These are phyloP conservation scores for Cyclargus thomasi DNA, from an alignment of 1,140 invertebrate species.

Conservation along the genomic window DNA sequence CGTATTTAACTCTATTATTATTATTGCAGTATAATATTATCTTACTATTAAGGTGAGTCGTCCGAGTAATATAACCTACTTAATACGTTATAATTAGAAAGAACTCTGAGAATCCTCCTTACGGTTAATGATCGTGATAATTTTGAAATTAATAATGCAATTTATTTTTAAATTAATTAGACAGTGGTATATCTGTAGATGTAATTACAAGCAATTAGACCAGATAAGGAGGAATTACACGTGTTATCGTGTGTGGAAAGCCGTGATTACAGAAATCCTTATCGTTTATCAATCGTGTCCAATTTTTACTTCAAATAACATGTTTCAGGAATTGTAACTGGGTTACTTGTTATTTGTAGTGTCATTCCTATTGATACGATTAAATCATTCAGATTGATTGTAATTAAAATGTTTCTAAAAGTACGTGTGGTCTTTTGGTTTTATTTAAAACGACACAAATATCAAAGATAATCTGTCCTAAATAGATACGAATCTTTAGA, in stretches of 20 bases:
- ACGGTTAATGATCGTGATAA: not conserved
- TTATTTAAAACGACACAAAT: no score
- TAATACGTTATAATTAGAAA: no score
- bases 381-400: no score
- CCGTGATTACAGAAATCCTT: slow-evolving; percentile 55
- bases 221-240: slow-evolving; percentile 49
- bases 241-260: slow-evolving; percentile 46
- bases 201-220: slow-evolving; percentile 51
- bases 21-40: no score
- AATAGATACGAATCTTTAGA: no score
- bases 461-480: no score
- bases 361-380: no score
- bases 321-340: not conserved
- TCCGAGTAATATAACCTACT: no score
- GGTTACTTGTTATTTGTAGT: not conserved
- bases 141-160: not conserved
- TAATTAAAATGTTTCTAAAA: no score
- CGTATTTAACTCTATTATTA: no score
- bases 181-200: slow-evolving; percentile 35
- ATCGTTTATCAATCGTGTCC: slow-evolving; percentile 20
- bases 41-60: no score
- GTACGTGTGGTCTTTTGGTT: no score
- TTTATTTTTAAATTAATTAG: slow-evolving; percentile 26
- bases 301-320: slow-evolving; percentile 18
- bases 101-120: not conserved